Evolutionary conservation across 2,797 vertebrate species (phyloP).

Genomic region (Danio choprae): DNA sequence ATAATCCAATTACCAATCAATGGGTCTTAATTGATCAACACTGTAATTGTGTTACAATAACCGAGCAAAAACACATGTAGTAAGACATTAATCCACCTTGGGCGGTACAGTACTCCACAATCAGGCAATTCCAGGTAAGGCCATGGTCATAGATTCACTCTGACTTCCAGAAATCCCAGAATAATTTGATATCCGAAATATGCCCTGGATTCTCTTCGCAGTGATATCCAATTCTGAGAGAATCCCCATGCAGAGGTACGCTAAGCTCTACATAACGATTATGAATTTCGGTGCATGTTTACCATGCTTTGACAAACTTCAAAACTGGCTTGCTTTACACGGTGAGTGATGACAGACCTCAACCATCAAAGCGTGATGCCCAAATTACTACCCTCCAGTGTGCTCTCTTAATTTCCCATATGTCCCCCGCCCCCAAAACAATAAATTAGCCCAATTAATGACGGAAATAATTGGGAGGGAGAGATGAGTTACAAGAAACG

Average conservation of each 20-base stretch:
- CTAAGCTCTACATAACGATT: slow-evolving; percentile 60
- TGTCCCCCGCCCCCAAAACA: slow-evolving; percentile 58
- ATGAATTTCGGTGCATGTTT: slow-evolving; percentile 46
- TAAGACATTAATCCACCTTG: slow-evolving; percentile 80
- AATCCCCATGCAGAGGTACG: slow-evolving; percentile 69
- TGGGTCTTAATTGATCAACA: slow-evolving; percentile 68
- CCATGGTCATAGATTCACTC: slow-evolving; percentile 74
- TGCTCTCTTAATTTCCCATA: slow-evolving; percentile 40
- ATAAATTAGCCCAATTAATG: slow-evolving; percentile 69
- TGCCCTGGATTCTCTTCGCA: slow-evolving; percentile 76
- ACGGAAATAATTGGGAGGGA: slow-evolving; percentile 78
- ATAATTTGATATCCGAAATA: slow-evolving; percentile 81
- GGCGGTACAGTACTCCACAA: slow-evolving; percentile 80
- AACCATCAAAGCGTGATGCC: slow-evolving; percentile 34
- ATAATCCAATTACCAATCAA: slow-evolving; percentile 77
- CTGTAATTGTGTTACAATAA: slow-evolving; percentile 68
- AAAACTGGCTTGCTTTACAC: slow-evolving; percentile 26
- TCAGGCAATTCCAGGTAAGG: slow-evolving; percentile 78
- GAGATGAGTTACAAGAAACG: slow-evolving; percentile 76
- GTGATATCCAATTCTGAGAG: slow-evolving; percentile 76
- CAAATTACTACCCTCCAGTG: slow-evolving; percentile 41
- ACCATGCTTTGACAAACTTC: slow-evolving; percentile 41
- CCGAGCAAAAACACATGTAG: slow-evolving; percentile 68
- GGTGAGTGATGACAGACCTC: slow-evolving; percentile 37
- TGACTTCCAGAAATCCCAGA: slow-evolving; percentile 79